Conservation (phyloP, 2,888 invertebrate species). For the Icerya purchasi region DNA sequence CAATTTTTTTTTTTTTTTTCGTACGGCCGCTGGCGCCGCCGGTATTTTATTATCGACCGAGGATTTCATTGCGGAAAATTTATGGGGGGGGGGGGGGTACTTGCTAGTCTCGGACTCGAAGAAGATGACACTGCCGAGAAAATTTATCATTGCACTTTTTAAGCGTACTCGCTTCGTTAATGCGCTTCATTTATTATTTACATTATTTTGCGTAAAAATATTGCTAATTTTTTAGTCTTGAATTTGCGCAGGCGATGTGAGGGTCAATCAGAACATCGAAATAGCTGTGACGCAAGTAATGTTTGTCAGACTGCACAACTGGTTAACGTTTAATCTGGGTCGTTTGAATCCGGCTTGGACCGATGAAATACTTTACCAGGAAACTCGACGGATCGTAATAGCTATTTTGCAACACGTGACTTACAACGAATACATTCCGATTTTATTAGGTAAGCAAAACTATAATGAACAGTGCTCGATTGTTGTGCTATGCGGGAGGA, state of each 20-base stretch:
- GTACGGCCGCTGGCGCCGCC: too few species aligned
- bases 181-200: too few species aligned
- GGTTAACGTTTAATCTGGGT: slow-evolving; percentile 50
- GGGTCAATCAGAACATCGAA: slow-evolving; percentile 77
- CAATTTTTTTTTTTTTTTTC: too few species aligned
- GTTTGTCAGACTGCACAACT: slow-evolving; percentile 77
- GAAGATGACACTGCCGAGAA: too few species aligned
- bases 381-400: slow-evolving; percentile 60
- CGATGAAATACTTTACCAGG: slow-evolving; percentile 46
- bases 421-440: slow-evolving; percentile 74
- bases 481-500: too few species aligned
- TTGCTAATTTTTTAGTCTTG: slow-evolving; percentile 1
- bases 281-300: slow-evolving; percentile 78
- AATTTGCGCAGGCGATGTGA: slow-evolving; percentile 49
- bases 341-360: slow-evolving; percentile 80
- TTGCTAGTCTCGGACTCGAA: too few species aligned
- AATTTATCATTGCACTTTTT: too few species aligned
- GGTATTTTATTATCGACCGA: too few species aligned
- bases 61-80: too few species aligned
- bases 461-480: too few species aligned
- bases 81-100: too few species aligned
- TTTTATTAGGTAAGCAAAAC: slow-evolving; percentile 57
- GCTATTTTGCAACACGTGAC: slow-evolving; percentile 76
- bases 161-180: too few species aligned
- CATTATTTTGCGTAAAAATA: not conserved